These are phyloP conservation scores for Xenops minutus DNA, from an alignment of 2,797 vertebrate species.

Conservation along the genomic window DNA sequence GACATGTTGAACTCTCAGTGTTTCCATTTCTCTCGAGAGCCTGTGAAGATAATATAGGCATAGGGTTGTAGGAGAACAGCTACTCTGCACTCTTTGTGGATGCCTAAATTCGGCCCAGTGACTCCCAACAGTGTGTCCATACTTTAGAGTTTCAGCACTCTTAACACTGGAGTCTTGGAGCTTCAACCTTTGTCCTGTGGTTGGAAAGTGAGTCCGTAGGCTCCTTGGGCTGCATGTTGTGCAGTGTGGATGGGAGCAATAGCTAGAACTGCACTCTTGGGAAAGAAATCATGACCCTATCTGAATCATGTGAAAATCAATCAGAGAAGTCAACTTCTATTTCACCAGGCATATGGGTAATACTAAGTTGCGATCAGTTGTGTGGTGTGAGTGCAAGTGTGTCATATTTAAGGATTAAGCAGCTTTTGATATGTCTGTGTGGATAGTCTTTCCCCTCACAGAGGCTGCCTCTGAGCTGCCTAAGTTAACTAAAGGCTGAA, in stretches of 20 bases:
- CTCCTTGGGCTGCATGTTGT: neutral
- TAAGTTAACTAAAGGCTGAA: neutral
- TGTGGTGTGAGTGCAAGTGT: neutral
- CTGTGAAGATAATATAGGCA: neutral
- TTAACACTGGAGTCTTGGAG: neutral
- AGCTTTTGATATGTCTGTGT: neutral
- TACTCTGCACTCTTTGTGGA: neutral
- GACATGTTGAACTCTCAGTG: neutral
- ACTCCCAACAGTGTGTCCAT: neutral
- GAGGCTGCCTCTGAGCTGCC: neutral
- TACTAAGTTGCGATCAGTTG: neutral
- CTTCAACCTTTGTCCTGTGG: neutral
- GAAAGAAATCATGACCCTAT: neutral
- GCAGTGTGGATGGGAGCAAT: accelerated
- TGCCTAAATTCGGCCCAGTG: neutral
- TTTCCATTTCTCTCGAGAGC: neutral
- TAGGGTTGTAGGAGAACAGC: neutral
- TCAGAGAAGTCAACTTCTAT: neutral
- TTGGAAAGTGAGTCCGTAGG: neutral
- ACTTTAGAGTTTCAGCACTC: neutral
- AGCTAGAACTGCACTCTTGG: neutral
- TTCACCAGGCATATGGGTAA: neutral
- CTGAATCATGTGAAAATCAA: neutral
- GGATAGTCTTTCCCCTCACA: neutral
- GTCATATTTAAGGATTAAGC: neutral